Base-by-base conservation (phyloP, 2,797 vertebrate species). In the Sparidentex hasta region DNA sequence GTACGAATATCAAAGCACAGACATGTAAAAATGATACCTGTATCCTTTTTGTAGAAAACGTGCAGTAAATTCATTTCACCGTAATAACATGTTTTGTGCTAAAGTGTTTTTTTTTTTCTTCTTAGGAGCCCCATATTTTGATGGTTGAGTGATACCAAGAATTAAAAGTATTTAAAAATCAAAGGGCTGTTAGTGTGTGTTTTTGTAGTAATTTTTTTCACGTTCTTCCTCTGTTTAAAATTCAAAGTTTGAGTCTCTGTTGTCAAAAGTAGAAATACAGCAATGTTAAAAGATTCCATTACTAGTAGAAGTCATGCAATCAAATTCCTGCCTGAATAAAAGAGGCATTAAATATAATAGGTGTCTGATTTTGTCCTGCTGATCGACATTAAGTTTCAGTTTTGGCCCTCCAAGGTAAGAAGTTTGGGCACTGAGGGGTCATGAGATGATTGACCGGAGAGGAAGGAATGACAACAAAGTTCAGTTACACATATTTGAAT, bases 131-230 rank as follows among this genome's bases (percentile, higher is more conserved):
- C 50, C 20, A 5, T 82, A 65, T 83, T 87, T 84, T 76, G 18
- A 70, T 81, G 75, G 44, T 78, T 80, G 78, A 84, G 56, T 86
- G 70, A 76, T 63, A 58, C 52, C 2, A 55, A 59, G 14, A 83
- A 89, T 78, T 65, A 86, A 87, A 88, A 79, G 12, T 48, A 25
- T 81, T 81, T 80, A 38, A 55, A 76, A 86, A 84, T 58, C 33
- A 66, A 48, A 23, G 0, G 18, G 4, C 3, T 78, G n/a, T 61
- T 48, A 5, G 54, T 62, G 50, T 59, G 11, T 33, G 29, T 33
- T 67, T 55, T 77, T 59, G 12, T 64, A 12, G 0, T 17, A 14
- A 14, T 27, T 2, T 18, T 46, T 41, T 57, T n/a, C n/a, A n/a
- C n/a, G 14, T 52, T 52, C 46, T 46, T 29, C 11, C 11, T 65